Base-by-base conservation (phyloP, 2,888 invertebrate species). In the Chrysolina haemoptera region DNA sequence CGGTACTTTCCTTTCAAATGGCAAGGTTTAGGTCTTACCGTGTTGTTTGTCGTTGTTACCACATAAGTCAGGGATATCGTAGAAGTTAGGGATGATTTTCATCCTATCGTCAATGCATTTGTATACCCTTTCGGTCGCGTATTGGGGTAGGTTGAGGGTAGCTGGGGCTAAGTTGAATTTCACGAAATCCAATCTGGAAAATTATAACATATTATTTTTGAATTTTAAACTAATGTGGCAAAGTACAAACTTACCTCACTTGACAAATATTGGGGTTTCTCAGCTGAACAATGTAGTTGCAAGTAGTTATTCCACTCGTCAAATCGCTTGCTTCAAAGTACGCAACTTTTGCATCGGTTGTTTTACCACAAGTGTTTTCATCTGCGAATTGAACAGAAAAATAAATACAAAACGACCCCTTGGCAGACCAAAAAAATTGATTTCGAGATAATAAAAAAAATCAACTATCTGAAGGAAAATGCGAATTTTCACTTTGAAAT, bases 41-140 rank as follows among this genome's bases (percentile, higher is more conserved):
- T 93, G 93, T 75, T 93, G 93, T 12, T 90, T 91, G 55, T 88
- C 89, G 78, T 93, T 93, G 78, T 90, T 90, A 3, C 93, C 93
- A 73, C 93, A 93, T 0, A 93, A 83, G 0, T 89, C 85, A 0
- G 91, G 91, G n/a, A 91, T 70, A 76, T 87, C 82, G 79, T 90
- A 90, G 0, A 89, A 88, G 82, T 89, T 89, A n/a, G 90, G 89
- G 22, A 89, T 88, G 0, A 91, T 89, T 81, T 88, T 89, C 87
- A 91, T 89, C 77, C 89, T 88, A 77, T 91, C 91, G 70, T 89
- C 89, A 11, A 88, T 84, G 84, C 91, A 91, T 2, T 76, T 74
- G 86, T 84, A 83, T 12, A 67, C 67, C 16, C 71, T 55, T 0
- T 75, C 68, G 10, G 53, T 62, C 5, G 68, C 27, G 88, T 89